Conservation (phyloP, 2,113 vertebrate genomes). For the Aix galericulata region DNA sequence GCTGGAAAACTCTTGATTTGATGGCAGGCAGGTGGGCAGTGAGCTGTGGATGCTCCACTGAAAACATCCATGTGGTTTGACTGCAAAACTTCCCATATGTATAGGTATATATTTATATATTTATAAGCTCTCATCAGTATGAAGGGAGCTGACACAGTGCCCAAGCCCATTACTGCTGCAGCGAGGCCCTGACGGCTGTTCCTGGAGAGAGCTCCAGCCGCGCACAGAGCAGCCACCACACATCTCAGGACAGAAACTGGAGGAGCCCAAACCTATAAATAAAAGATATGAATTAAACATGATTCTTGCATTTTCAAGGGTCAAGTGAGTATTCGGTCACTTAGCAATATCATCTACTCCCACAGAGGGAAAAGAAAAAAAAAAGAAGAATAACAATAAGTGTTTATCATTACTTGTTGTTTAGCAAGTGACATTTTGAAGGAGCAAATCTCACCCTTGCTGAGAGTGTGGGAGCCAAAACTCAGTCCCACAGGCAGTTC, state of each 20-base stretch:
- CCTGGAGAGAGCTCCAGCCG: neutral
- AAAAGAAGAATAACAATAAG: neutral
- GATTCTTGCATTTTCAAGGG: conserved; percentile 29
- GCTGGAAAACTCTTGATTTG: neutral
- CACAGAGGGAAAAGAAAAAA: neutral
- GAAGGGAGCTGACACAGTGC: neutral
- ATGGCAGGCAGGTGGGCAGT: neutral
- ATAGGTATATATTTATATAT: neutral
- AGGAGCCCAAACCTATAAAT: conserved; percentile 43
- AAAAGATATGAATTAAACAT: conserved; percentile 62
- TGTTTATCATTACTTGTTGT: neutral
- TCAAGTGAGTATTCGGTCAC: conserved; percentile 37
- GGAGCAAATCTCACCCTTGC: neutral
- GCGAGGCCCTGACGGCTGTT: neutral
- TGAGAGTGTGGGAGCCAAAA: neutral
- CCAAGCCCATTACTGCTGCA: neutral
- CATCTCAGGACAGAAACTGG: neutral
- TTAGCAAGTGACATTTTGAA: neutral
- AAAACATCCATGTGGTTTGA: rapidly evolving
- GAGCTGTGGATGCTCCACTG: neutral
- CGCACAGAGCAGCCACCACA: neutral
- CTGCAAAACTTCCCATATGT: neutral
- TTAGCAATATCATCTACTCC: conserved; percentile 24
- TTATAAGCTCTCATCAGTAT: neutral
- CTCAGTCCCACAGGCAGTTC: neutral